These are phyloP conservation scores for Dromius quadrimaculatus DNA, from an alignment of 2,888 invertebrate species.

Conservation along the genomic window DNA sequence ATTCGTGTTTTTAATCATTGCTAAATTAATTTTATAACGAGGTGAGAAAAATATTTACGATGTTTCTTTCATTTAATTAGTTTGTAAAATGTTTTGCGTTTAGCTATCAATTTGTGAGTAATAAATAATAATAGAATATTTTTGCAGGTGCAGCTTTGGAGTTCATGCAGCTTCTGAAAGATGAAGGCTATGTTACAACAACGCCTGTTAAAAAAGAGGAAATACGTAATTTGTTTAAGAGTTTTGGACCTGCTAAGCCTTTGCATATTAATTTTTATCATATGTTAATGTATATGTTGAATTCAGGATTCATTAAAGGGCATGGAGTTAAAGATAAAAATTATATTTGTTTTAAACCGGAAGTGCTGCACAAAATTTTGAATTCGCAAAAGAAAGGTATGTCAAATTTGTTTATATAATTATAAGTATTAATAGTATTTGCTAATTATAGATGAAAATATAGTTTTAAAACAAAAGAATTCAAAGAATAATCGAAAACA, in stretches of 20 bases:
- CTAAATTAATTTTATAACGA: no score
- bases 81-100: no score
- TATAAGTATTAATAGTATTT: not conserved
- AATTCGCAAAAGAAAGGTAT: not conserved
- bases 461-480: not conserved
- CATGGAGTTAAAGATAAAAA: not conserved
- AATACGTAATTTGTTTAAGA: not conserved
- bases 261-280: not conserved
- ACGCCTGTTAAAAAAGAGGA: not conserved
- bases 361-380: not conserved
- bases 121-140: no score
- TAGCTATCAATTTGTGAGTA: no score
- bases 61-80: no score
- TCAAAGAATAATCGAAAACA: not conserved
- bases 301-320: slow-evolving; percentile 5
- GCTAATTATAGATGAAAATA: not conserved
- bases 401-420: not conserved
- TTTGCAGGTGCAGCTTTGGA: slow-evolving; percentile 4
- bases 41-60: no score
- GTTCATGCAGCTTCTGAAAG: slow-evolving; percentile 9
- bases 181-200: slow-evolving; percentile 3
- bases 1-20: no score
- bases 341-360: slow-evolving; percentile 3
- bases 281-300: not conserved
- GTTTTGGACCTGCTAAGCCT: not conserved